Conservation (phyloP, 2,888 invertebrate species). For the Synergus laeviventris region DNA sequence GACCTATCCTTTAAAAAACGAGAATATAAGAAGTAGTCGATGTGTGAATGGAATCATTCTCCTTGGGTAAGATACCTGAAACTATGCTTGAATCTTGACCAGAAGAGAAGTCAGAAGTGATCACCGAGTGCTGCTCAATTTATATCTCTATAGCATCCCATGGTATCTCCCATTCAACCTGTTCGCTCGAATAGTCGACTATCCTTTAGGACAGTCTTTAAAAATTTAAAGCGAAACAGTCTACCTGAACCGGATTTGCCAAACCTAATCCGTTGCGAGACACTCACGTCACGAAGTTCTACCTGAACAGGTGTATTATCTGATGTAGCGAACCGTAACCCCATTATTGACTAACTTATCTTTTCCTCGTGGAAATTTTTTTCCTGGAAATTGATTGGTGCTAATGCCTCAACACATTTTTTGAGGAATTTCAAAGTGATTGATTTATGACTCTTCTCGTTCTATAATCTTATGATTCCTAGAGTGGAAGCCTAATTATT, state of each 20-base stretch:
- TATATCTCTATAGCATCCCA: slow-evolving; percentile 23
- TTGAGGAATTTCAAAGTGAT: background rate
- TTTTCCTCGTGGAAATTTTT: background rate
- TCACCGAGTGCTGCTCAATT: slow-evolving; percentile 32
- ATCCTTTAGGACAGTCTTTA: slow-evolving; percentile 21
- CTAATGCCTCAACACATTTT: slow-evolving; percentile 1
- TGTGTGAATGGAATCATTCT: slow-evolving; percentile 35
- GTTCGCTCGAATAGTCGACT: slow-evolving; percentile 7
- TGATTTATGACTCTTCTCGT: background rate
- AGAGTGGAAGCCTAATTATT: too few species aligned
- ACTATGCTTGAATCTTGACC: slow-evolving; percentile 20
- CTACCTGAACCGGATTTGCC: slow-evolving; percentile 21
- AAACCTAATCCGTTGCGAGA: slow-evolving; percentile 47
- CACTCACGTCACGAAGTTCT: slow-evolving; percentile 41
- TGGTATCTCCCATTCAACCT: slow-evolving; percentile 32
- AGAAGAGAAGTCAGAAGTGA: slow-evolving; percentile 5
- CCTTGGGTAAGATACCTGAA: slow-evolving; percentile 27
- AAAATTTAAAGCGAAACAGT: slow-evolving; percentile 20
- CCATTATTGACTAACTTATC: slow-evolving; percentile 16
- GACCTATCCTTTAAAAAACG: background rate
- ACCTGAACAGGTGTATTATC: slow-evolving; percentile 50
- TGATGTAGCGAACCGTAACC: background rate
- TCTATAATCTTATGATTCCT: background rate
- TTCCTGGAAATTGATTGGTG: background rate
- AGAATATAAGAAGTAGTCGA: slow-evolving; percentile 17